These are phyloP conservation scores for Mythimna ferrago DNA, from an alignment of 2,888 invertebrate species.

Conservation along the genomic window DNA sequence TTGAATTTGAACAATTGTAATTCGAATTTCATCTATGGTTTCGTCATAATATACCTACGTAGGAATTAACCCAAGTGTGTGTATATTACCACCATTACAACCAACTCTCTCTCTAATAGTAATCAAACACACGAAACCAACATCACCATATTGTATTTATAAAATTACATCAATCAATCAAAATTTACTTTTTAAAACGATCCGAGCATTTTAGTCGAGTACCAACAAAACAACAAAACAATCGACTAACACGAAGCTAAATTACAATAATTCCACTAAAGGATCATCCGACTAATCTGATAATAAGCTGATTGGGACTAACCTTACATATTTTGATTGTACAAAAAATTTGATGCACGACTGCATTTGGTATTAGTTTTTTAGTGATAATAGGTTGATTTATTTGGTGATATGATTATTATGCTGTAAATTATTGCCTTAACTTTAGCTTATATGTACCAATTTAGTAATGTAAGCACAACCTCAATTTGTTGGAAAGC, in stretches of 20 bases:
- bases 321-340: conserved; percentile 69
- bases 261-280: conserved; percentile 80
- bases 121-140: conserved; percentile 33
- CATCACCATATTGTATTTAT: conserved; percentile 47
- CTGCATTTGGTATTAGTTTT: conserved; percentile 52
- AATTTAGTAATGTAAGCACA: background rate
- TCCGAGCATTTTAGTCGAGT: conserved; percentile 58
- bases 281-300: conserved; percentile 78
- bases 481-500: too few species aligned
- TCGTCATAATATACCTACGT: too few species aligned
- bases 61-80: too few species aligned
- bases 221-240: conserved; percentile 58
- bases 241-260: conserved; percentile 68
- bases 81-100: conserved; percentile 11
- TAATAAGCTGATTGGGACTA: conserved; percentile 73
- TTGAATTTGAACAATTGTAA: background rate
- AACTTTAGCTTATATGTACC: background rate
- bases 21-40: too few species aligned
- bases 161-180: conserved; percentile 69
- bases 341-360: conserved; percentile 60
- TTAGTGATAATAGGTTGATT: conserved; percentile 41
- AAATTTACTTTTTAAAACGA: conserved; percentile 67
- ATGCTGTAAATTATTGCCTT: conserved; percentile 18
- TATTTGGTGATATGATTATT: conserved; percentile 37
- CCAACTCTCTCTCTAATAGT: conserved; percentile 19